Evolutionary conservation across 2,888 invertebrate species (phyloP), one percentile per base, ranked within the genome.

Genomic region (Meiosimyza decipiens): DNA sequence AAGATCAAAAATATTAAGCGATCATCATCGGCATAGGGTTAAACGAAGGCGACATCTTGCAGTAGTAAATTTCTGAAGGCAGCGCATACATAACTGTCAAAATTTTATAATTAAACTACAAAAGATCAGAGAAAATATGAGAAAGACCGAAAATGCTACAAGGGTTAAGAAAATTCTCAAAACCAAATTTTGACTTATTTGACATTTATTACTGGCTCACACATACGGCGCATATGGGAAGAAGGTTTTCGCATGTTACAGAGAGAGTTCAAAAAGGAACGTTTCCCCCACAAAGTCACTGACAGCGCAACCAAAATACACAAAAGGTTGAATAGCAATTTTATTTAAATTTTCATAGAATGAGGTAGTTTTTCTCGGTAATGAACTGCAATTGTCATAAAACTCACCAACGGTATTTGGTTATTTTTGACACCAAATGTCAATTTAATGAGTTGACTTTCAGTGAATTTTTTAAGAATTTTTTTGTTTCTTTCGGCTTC

Each of bases 151-250:
- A n/a, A 28, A 22, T 22, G 3, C 22, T 2, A 22, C 22, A 22
- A 22, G 1, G 6, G 67, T 13, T 65, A 22, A 33, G 16, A 57
- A 11, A 28, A 63, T 40, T 54, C 62, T 54, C 47, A 54, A 52
- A 76, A 77, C 77, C 71, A 78, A 78, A 75, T 75, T 75, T 77
- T 78, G 76, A 78, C 74, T 78, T 78, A 77, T 78, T 73, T 72
- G 75, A 78, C 77, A 73, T 74, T 78, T 77, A 77, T 78, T 28
- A 28, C 3, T 28, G 3, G 28, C 28, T 28, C 28, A 28, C 28
- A 28, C 3, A 28, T 28, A 28, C 28, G 4, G 28, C 28, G 28
- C 28, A 28, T 28, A 4, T 28, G 0, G 28, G 75, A 70, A 69
- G 9, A 49, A 55, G 33, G n/a, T 71, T 60, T 40, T 22, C 22